Evolutionary conservation across 2,113 vertebrate species (phyloP).

Genomic region (Ammospiza caudacuta): DNA sequence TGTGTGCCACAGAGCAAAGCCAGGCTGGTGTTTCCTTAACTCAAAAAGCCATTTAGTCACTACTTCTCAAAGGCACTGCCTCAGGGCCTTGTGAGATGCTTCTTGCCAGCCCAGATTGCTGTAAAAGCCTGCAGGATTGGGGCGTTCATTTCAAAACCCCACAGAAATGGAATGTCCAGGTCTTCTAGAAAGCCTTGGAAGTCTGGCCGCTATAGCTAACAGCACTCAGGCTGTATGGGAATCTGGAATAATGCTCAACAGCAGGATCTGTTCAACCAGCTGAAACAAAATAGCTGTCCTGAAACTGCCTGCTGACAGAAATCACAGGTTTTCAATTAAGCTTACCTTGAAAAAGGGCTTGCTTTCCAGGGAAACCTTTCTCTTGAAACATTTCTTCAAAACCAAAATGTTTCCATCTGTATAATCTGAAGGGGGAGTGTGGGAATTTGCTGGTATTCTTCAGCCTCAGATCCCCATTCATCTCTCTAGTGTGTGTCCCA

Average conservation of each 20-base stretch:
- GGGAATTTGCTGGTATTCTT: not conserved
- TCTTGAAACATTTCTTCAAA: constrained; percentile 12
- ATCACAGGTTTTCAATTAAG: constrained; percentile 50
- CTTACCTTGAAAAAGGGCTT: constrained; percentile 32
- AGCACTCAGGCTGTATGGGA: not conserved
- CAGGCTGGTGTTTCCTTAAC: not conserved
- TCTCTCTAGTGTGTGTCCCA: not conserved
- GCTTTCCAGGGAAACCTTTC: constrained; percentile 27
- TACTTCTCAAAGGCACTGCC: not conserved
- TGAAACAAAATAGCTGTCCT: constrained; percentile 30
- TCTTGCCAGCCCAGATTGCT: not conserved
- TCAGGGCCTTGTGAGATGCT: not conserved
- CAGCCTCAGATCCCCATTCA: not conserved
- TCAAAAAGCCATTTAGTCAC: not conserved
- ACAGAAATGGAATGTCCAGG: not conserved
- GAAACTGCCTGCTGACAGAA: constrained; percentile 49
- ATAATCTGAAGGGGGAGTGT: not conserved
- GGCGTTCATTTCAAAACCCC: not conserved
- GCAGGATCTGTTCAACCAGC: not conserved
- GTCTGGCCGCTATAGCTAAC: not conserved
- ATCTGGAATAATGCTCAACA: constrained; percentile 29
- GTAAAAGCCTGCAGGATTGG: not conserved
- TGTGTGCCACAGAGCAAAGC: not conserved
- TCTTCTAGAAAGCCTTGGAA: not conserved
- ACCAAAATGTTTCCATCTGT: constrained; percentile 35